A percentile compares a stretch with the other conserved stretches of the same genome.
These are phyloP conservation scores for Ctenosaura bakeri DNA, from an alignment of 2,797 vertebrate species.

Conservation along the genomic window DNA sequence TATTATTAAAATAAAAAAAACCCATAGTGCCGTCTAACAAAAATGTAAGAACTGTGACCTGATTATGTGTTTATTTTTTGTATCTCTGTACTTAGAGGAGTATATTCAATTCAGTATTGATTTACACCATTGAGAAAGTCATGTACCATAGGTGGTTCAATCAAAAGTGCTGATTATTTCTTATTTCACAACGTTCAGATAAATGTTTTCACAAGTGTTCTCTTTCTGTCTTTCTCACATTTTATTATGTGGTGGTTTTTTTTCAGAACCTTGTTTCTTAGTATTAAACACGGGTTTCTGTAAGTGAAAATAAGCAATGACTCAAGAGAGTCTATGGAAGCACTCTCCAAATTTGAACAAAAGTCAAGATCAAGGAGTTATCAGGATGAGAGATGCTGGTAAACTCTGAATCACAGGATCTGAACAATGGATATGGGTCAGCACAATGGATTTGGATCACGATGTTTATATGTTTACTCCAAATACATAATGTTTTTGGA, in stretches of 20 bases:
- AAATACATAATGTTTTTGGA: no score
- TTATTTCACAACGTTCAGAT: not conserved
- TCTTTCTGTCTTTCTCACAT: not conserved
- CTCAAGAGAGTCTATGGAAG: conserved; percentile 45
- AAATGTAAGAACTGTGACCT: not conserved
- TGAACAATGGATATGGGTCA: no score
- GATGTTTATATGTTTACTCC: no score
- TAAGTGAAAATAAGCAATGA: conserved; percentile 56
- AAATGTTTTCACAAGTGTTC: not conserved
- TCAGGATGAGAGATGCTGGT: not conserved
- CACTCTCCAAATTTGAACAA: conserved; percentile 61
- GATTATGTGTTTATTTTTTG: not conserved
- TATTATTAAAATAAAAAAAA: conserved; percentile 3
- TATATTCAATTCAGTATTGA: not conserved
- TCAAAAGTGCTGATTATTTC: not conserved
- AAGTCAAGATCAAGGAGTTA: conserved; percentile 65
- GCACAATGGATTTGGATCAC: no score
- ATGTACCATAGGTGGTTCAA: not conserved
- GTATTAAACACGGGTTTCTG: conserved; percentile 2
- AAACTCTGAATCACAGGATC: not conserved
- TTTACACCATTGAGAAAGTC: not conserved
- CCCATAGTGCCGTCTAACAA: not conserved
- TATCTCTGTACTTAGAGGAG: no score
- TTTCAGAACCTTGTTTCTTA: not conserved
- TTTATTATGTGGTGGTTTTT: not conserved